Percentiles rank a stretch among this genome's conserved stretches.
Evolutionary conservation across 1,140 invertebrate species (phyloP).

Genomic region (Papilio polyxenes): DNA sequence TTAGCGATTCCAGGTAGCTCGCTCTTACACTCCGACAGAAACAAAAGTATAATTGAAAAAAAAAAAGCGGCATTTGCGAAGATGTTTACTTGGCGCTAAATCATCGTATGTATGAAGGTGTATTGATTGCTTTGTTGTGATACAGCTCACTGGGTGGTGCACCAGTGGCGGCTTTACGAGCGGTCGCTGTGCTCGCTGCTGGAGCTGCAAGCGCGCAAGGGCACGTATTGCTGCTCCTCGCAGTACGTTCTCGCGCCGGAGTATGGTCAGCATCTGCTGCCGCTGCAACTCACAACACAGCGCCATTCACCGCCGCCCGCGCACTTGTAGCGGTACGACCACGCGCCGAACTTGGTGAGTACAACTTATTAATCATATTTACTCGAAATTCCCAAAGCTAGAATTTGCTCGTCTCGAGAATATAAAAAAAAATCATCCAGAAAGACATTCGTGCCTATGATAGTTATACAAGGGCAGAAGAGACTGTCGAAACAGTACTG

Average conservation of each 20-base stretch:
- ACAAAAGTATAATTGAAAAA: too few species aligned
- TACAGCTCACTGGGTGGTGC: slow-evolving; percentile 72
- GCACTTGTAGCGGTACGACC: slow-evolving; percentile 71
- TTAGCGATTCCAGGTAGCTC: too few species aligned
- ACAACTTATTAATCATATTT: too few species aligned
- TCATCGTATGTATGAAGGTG: background rate
- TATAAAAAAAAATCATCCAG: too few species aligned
- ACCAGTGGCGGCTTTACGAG: slow-evolving; percentile 74
- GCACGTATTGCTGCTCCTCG: slow-evolving; percentile 65
- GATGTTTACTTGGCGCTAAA: background rate
- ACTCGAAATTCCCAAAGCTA: too few species aligned
- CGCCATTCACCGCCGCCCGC: slow-evolving; percentile 69
- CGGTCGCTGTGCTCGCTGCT: slow-evolving; percentile 71
- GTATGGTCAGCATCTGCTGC: slow-evolving; percentile 62
- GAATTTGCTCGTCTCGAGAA: too few species aligned
- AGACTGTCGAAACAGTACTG: too few species aligned
- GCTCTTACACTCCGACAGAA: too few species aligned
- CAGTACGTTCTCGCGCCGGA: slow-evolving; percentile 68
- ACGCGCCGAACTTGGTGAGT: slow-evolving; percentile 63
- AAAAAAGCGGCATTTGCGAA: too few species aligned
- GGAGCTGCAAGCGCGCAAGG: slow-evolving; percentile 69
- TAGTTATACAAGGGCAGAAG: too few species aligned
- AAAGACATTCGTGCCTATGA: too few species aligned
- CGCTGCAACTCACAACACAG: slow-evolving; percentile 60
- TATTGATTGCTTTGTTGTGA: background rate